phyloP scores from a whole-genome alignment of 1,140 invertebrate genomes.

The Tetraneura akinire region DNA sequence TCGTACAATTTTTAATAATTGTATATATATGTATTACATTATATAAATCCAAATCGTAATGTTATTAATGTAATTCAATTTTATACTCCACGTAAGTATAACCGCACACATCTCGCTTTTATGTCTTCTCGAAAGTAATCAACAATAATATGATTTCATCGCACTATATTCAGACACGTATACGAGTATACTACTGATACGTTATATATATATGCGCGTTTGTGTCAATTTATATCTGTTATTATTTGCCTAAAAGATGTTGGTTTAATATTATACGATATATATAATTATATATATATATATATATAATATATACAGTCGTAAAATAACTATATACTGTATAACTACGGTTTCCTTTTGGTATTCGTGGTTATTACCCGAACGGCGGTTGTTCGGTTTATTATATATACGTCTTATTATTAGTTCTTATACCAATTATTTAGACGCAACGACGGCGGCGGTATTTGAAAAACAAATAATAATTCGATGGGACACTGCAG shows the following conservation, averaged over 20 bases:
- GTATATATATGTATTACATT: no score
- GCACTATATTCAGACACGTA: neutral
- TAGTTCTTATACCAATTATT: constrained; percentile 19
- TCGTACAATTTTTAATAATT: no score
- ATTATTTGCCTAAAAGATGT: neutral
- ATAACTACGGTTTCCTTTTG: neutral
- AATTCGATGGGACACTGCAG: neutral
- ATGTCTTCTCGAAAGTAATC: neutral
- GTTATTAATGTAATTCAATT: no score
- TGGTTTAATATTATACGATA: neutral
- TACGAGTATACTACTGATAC: neutral
- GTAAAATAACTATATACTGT: constrained; percentile 29
- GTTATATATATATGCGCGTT: neutral
- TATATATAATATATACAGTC: no score
- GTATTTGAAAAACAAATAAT: constrained; percentile 23
- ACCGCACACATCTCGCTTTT: no score
- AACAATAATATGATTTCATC: neutral
- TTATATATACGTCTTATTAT: constrained; percentile 34
- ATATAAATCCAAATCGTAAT: no score
- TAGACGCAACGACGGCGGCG: neutral
- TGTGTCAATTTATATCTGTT: neutral
- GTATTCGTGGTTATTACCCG: neutral
- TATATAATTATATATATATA: no score
- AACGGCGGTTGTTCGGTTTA: constrained; percentile 7
- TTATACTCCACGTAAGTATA: no score